These are phyloP conservation scores for Equus quagga DNA, from an alignment of 2,113 vertebrate genomes.

Conservation along the genomic window DNA sequence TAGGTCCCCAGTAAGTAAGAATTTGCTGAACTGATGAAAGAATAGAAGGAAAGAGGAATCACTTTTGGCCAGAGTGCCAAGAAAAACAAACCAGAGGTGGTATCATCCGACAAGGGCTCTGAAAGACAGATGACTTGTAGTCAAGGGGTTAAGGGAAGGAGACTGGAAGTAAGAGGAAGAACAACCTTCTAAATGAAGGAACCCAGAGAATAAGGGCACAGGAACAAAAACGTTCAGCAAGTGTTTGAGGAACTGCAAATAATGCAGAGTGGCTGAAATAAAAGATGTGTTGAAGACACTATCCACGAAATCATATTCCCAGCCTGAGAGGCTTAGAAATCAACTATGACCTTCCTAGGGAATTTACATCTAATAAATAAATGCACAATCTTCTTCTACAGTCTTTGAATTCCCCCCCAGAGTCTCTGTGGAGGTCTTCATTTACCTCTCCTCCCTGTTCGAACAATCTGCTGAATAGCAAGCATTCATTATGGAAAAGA, in stretches of 20 bases:
- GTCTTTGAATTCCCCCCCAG: neutral
- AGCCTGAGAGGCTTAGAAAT: neutral
- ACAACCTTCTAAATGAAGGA: neutral
- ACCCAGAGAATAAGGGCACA: neutral
- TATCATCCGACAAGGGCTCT: neutral
- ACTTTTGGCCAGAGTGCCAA: neutral
- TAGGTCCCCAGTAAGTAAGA: neutral
- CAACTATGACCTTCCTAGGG: neutral
- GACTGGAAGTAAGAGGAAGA: neutral
- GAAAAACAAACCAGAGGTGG: neutral
- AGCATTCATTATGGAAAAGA: constrained; percentile 7
- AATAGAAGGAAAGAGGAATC: neutral
- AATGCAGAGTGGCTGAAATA: neutral
- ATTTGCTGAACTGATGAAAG: neutral
- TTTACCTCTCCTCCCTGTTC: neutral
- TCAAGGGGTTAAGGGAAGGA: neutral
- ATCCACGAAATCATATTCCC: neutral
- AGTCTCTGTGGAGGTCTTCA: neutral
- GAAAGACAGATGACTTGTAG: neutral
- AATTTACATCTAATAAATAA: neutral
- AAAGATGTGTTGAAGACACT: neutral
- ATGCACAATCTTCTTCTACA: neutral
- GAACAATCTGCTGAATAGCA: neutral
- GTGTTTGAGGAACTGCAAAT: neutral
- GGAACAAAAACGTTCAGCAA: neutral